Conservation (phyloP, 2,113 vertebrate species). For the Phodopus roborovskii region DNA sequence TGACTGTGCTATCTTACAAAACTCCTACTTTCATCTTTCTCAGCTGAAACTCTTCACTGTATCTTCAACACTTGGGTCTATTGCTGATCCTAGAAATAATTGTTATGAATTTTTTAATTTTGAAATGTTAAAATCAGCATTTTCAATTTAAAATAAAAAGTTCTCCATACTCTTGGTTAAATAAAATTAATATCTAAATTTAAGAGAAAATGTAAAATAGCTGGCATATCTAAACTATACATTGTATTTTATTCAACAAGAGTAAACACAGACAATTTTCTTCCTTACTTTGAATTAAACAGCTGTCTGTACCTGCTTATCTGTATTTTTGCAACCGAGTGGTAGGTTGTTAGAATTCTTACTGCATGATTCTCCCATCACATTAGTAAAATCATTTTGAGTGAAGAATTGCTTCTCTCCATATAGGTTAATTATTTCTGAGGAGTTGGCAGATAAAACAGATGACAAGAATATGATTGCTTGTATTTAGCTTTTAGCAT, state of each 20-base stretch:
- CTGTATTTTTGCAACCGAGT: constrained; percentile 72
- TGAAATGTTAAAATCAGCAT: not conserved
- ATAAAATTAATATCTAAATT: constrained; percentile 34
- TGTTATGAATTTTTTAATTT: not conserved
- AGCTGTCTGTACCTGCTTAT: constrained; percentile 68
- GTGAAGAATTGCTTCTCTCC: constrained; percentile 80
- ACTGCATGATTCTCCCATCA: constrained; percentile 73
- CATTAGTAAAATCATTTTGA: constrained; percentile 84
- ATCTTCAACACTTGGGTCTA: not conserved
- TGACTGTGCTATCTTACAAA: not conserved
- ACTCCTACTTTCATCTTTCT: not conserved
- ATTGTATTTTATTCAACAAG: constrained; percentile 56
- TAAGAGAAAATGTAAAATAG: not conserved
- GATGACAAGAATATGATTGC: constrained; percentile 80
- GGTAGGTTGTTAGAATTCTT: constrained; percentile 83
- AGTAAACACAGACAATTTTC: constrained; percentile 40
- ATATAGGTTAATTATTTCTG: constrained; percentile 86
- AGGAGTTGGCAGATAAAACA: constrained; percentile 82
- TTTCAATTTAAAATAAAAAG: not conserved
- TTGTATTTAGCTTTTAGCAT: constrained; percentile 72
- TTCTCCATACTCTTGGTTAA: not conserved
- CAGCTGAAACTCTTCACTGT: not conserved
- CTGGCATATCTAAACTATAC: constrained; percentile 29
- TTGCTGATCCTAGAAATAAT: not conserved
- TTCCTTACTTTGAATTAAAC: constrained; percentile 68